Base-by-base conservation (phyloP, 2,888 invertebrate species). In the Embidobia sp. region DNA sequence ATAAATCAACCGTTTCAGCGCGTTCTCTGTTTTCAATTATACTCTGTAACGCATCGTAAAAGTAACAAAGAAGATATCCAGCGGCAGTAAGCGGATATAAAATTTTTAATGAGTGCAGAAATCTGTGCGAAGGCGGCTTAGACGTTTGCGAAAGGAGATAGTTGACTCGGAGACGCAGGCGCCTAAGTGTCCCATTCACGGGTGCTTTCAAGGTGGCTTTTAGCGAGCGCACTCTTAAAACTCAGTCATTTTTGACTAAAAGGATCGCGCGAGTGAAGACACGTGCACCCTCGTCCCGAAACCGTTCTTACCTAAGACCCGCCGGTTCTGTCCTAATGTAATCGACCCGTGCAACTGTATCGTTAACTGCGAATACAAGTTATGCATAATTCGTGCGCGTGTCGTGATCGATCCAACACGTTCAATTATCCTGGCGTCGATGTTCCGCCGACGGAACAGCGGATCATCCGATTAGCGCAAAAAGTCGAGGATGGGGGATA, bases 201-300 rank as follows among this genome's bases (percentile, higher is more conserved):
- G 27, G 22, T 26, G 33, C 72, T 63, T 63, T 72, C 35, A 53
- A 18, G 13, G 26, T 37, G 29, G 51, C 61, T 70, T 72, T 63
- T 49, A 63, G 51, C 49, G 37, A 37, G n/a, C n/a, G n/a, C 27
- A 31, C 48, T 61, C 55, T 51, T 53, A 37, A 55, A 33, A 26
- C 46, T 46, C 46, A 57, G 66, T 66, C 59, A 59, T 73, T 73
- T 73, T 73, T 64, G 42, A 73, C 73, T 73, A 59, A 66, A 73
- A 66, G 73, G 44, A 73, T 51, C 44, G 51, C 49, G 16, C 33
- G 37, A 37, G 48, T 27, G 27, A 48, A 63, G 16, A 63, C 49
- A 49, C 49, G 40, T n/a, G 29, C 29, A n/a, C 6, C 40, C n/a
- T 29, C 13, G 33, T 35, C 27, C 16, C 8, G 35, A n/a, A n/a